phyloP scores from a whole-genome alignment of 2,888 invertebrate species.

The Dryadula phaetusa region DNA sequence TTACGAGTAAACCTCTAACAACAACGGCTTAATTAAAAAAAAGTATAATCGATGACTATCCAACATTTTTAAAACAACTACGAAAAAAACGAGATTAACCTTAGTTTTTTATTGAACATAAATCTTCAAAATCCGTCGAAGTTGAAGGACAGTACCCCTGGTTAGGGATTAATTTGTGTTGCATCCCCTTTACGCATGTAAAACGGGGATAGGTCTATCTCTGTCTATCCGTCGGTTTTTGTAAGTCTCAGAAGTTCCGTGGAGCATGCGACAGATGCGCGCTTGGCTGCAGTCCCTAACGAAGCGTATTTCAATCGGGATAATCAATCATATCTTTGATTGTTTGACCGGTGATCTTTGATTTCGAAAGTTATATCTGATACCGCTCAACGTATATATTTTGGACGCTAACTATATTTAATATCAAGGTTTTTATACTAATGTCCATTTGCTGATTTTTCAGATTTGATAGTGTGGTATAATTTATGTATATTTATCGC shows the following conservation, averaged over 20 bases:
- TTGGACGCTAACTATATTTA: slow-evolving; percentile 15
- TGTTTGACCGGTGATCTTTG: slow-evolving; percentile 71
- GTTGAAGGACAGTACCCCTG: slow-evolving; percentile 63
- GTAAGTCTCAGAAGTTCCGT: slow-evolving; percentile 76
- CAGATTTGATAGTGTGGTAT: not conserved
- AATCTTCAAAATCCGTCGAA: slow-evolving; percentile 63
- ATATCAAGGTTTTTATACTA: slow-evolving; percentile 1
- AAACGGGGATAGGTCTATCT: slow-evolving; percentile 56
- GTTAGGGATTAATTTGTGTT: slow-evolving; percentile 61
- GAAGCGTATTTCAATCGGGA: slow-evolving; percentile 78
- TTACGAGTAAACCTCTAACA: not conserved
- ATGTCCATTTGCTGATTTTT: slow-evolving; percentile 4
- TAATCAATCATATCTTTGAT: slow-evolving; percentile 81
- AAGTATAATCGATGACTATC: slow-evolving; percentile 18
- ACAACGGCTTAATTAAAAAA: slow-evolving; percentile 8
- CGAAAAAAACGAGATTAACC: slow-evolving; percentile 42
- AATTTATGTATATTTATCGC: not conserved
- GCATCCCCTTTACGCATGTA: slow-evolving; percentile 56
- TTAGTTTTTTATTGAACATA: slow-evolving; percentile 46
- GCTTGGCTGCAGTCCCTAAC: slow-evolving; percentile 79
- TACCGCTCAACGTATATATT: slow-evolving; percentile 31
- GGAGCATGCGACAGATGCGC: slow-evolving; percentile 82
- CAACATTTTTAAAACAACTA: slow-evolving; percentile 24
- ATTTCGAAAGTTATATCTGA: slow-evolving; percentile 56
- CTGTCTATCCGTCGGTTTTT: slow-evolving; percentile 67